Evolutionary conservation across 2,797 vertebrate species (phyloP).

Genomic region (Syngnathus rostellatus): DNA sequence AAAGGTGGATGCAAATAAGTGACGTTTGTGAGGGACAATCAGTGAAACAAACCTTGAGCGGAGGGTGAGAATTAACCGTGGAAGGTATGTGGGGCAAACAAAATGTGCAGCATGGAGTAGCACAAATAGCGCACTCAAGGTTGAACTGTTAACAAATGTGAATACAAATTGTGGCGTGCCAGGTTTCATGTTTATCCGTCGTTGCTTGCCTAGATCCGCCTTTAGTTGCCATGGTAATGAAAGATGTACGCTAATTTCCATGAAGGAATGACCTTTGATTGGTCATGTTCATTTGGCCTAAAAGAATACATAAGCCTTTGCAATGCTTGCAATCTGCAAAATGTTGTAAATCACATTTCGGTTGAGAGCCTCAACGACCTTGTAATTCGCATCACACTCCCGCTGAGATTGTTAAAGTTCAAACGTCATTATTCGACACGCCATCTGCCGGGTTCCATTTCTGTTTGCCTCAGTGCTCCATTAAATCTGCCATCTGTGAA

Average conservation of each 20-base stretch:
- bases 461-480: not conserved
- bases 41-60: not conserved
- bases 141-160: not conserved
- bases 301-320: not conserved
- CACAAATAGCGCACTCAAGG: not conserved
- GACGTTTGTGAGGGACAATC: slow-evolving; percentile 2
- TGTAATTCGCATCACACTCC: not conserved
- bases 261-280: too few relatives aligned
- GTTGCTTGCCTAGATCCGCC: too few relatives aligned
- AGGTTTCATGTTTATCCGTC: not conserved
- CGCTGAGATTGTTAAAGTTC: not conserved
- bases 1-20: slow-evolving; percentile 9
- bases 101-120: not conserved
- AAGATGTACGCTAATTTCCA: not conserved
- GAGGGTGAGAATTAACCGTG: not conserved
- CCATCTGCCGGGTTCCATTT: slow-evolving; percentile 5
- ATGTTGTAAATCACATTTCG: not conserved
- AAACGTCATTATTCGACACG: not conserved
- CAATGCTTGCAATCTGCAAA: not conserved
- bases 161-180: not conserved
- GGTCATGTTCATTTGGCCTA: not conserved
- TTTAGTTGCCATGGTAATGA: too few relatives aligned
- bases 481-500: slow-evolving; percentile 3
- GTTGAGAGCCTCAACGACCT: not conserved
- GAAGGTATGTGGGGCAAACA: not conserved